Percentiles rank a stretch among this genome's conserved stretches.
These are phyloP conservation scores for Rhagium mordax DNA, from an alignment of 2,888 invertebrate species.

Conservation along the genomic window DNA sequence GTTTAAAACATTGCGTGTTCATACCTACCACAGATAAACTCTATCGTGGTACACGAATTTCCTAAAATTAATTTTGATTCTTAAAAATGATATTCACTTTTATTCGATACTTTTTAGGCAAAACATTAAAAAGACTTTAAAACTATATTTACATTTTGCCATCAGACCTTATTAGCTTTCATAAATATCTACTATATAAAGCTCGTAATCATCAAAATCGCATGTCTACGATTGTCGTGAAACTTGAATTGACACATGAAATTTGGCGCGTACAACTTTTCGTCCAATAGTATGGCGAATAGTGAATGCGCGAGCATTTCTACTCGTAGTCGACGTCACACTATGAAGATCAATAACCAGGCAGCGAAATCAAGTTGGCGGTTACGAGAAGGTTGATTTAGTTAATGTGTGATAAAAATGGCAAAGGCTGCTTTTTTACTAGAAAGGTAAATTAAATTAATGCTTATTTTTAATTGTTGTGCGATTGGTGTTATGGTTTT, in stretches of 20 bases:
- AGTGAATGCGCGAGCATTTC: constrained; percentile 55
- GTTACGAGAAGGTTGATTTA: constrained; percentile 58
- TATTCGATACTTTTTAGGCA: background rate
- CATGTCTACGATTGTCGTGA: constrained; percentile 49
- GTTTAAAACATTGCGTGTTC: background rate
- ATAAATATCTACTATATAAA: constrained; percentile 19
- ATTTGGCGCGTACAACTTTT: constrained; percentile 64
- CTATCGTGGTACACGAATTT: background rate
- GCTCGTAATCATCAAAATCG: constrained; percentile 53
- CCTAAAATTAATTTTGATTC: background rate
- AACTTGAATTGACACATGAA: constrained; percentile 57
- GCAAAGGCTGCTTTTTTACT: constrained; percentile 81
- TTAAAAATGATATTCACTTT: background rate
- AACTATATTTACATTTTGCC: constrained; percentile 6
- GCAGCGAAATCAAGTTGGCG: constrained; percentile 65
- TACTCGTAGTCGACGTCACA: constrained; percentile 49
- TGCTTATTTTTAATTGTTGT: constrained; percentile 39
- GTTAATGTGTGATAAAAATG: constrained; percentile 81
- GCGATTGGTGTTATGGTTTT: constrained; percentile 36
- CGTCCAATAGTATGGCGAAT: constrained; percentile 58
- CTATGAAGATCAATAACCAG: constrained; percentile 53
- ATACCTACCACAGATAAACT: background rate
- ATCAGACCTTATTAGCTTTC: constrained; percentile 13
- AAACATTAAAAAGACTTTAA: background rate
- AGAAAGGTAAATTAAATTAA: constrained; percentile 72